Conservation (phyloP, 2,888 invertebrate species). For the Melinopterus prodromus region DNA sequence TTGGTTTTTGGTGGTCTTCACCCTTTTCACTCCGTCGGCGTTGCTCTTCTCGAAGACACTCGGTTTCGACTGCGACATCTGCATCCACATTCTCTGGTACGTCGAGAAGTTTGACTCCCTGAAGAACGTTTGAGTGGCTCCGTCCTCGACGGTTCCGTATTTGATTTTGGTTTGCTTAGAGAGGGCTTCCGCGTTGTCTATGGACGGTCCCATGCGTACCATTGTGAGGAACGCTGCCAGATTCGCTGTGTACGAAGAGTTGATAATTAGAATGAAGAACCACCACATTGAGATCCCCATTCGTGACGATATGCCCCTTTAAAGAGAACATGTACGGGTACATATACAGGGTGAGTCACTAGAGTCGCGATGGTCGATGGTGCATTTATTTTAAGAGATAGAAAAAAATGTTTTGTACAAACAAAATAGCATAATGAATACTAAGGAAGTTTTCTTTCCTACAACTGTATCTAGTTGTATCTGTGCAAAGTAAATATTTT, state of each 20-base stretch:
- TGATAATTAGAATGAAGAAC: conserved; percentile 92
- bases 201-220: conserved; percentile 86
- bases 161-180: conserved; percentile 94
- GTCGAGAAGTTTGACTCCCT: conserved; percentile 52
- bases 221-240: conserved; percentile 92
- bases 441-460: too few relatives aligned
- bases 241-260: conserved; percentile 94
- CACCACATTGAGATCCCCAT: conserved; percentile 91
- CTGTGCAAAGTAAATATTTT: too few relatives aligned
- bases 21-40: conserved; percentile 86
- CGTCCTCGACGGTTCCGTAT: conserved; percentile 88
- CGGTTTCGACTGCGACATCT: conserved; percentile 82
- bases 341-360: too few relatives aligned
- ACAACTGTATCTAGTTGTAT: too few relatives aligned
- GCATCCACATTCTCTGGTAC: conserved; percentile 46
- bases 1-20: conserved; percentile 77
- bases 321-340: not conserved
- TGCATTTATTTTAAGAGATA: too few relatives aligned
- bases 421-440: too few relatives aligned
- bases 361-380: too few relatives aligned
- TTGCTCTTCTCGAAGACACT: conserved; percentile 85
- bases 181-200: conserved; percentile 90
- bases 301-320: conserved; percentile 86
- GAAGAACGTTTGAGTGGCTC: conserved; percentile 94
- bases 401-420: too few relatives aligned